Base-by-base conservation (phyloP, 2,888 invertebrate genomes). In the Dorcus parallelipipedus region DNA sequence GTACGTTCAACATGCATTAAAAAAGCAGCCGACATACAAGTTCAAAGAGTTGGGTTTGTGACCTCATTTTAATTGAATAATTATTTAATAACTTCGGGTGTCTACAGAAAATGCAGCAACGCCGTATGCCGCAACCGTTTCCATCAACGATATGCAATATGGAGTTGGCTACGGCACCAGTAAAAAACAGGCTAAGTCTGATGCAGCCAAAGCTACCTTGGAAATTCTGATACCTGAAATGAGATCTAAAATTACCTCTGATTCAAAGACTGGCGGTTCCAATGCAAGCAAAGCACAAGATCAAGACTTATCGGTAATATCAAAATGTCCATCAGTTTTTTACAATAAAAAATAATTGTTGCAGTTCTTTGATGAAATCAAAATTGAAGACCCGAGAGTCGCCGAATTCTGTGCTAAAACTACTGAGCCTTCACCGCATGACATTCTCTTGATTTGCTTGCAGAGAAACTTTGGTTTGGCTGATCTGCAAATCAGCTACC, bases 391-490 rank as follows among this genome's bases (percentile, higher is more conserved):
- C 83, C 95, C 96, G 0, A 85, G 97, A 64, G 93, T 98, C 33
- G 87, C 91, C 47, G 96, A 97, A 78, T 90, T 97, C 78, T 97
- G 97, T 79, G 90, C 91, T n/a, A 95, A 95, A 76, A 93, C 96
- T 0, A 95, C 96, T 49, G 97, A 97, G 79, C 95, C 95, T 0
- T 90, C 93, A 8, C 98, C 98, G 0, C 97, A 95, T 81, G 91
- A 95, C 67, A 92, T 97, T 63, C 82, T 98, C 54, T 81, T 95
- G 49, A 97, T 95, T 4, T 97, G 97, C 73, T 82, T 97, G 59
- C 91, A 95, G 75, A 81, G 96, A 65, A 97, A 97, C 81, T 95
- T 92, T 77, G 96, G 97, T 38, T 84, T 94, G 60, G 92, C 91
- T 39, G 93, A 96, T 78, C 86, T 93, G 48, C 88, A 93, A 72